Conservation (phyloP, 2,113 vertebrate species). For the Chaetodon auriga region DNA sequence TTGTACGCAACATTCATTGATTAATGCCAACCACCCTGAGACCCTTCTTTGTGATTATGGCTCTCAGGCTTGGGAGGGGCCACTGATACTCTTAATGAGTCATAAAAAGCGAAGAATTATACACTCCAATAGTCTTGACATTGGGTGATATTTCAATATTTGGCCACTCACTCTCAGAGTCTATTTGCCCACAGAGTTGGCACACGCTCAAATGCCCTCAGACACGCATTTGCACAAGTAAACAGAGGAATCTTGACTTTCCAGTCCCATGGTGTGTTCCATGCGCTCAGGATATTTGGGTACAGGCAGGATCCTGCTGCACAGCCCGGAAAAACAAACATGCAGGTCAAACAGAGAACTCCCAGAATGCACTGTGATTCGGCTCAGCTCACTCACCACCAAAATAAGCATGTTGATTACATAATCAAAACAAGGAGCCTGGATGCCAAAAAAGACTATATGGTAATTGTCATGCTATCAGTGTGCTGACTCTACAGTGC, state of each 20-base stretch:
- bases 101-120: constrained; percentile 64
- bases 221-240: constrained; percentile 74
- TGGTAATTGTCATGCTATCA: constrained; percentile 65
- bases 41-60: constrained; percentile 65
- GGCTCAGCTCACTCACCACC: constrained; percentile 62
- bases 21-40: constrained; percentile 59
- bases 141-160: constrained; percentile 76
- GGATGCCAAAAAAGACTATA: constrained; percentile 50
- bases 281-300: constrained; percentile 67
- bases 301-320: constrained; percentile 60
- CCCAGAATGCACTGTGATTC: constrained; percentile 68
- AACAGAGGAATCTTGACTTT: constrained; percentile 77
- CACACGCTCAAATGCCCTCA: constrained; percentile 58
- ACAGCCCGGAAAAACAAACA: constrained; percentile 75
- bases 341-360: constrained; percentile 72
- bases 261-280: constrained; percentile 62
- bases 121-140: constrained; percentile 63
- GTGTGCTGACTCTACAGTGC: constrained; percentile 32
- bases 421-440: constrained; percentile 72
- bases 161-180: constrained; percentile 68
- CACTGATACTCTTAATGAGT: constrained; percentile 63
- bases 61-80: constrained; percentile 57
- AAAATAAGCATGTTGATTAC: constrained; percentile 72
- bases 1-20: constrained; percentile 63
- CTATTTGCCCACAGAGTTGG: constrained; percentile 70